A percentile compares a stretch with the other conserved stretches of the same genome.
These are phyloP conservation scores for Drosophila athabasca DNA, from an alignment of 1,140 invertebrate species.

Conservation along the genomic window DNA sequence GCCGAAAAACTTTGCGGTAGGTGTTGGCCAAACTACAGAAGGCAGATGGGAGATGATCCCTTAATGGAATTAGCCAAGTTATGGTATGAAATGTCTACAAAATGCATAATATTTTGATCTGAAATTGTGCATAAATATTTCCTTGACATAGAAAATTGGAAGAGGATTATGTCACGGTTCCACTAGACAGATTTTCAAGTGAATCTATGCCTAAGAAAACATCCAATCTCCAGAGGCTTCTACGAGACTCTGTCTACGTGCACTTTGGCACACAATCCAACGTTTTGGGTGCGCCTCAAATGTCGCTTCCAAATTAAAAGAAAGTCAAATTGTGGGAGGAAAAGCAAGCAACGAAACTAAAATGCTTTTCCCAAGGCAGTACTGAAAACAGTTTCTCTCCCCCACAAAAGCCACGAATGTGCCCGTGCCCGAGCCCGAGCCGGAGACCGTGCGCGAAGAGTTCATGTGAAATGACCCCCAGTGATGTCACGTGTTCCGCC, in stretches of 20 bases:
- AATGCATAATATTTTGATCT: too few species aligned
- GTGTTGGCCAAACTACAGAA: background rate
- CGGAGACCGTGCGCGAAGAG: background rate
- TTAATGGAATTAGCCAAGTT: too few species aligned
- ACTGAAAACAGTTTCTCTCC: conserved; percentile 8
- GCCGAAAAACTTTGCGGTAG: conserved; percentile 28
- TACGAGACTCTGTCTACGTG: conserved; percentile 32
- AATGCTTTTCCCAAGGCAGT: conserved; percentile 17
- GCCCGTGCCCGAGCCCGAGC: too few species aligned
- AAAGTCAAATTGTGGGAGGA: conserved; percentile 20
- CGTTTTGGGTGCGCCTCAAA: background rate
- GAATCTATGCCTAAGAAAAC: too few species aligned
- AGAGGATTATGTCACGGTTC: too few species aligned
- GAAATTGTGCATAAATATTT: too few species aligned
- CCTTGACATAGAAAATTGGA: too few species aligned
- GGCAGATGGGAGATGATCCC: too few species aligned
- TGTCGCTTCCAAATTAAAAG: conserved; percentile 18
- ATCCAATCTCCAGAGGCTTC: too few species aligned
- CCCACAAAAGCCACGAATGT: background rate
- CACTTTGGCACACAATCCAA: conserved; percentile 28
- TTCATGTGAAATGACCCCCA: conserved; percentile 9
- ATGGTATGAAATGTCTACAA: too few species aligned
- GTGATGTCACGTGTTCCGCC: conserved; percentile 19
- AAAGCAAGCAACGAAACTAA: background rate
- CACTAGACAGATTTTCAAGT: too few species aligned